These are phyloP conservation scores for Tachina fera DNA, from an alignment of 2,888 invertebrate species.

Conservation along the genomic window DNA sequence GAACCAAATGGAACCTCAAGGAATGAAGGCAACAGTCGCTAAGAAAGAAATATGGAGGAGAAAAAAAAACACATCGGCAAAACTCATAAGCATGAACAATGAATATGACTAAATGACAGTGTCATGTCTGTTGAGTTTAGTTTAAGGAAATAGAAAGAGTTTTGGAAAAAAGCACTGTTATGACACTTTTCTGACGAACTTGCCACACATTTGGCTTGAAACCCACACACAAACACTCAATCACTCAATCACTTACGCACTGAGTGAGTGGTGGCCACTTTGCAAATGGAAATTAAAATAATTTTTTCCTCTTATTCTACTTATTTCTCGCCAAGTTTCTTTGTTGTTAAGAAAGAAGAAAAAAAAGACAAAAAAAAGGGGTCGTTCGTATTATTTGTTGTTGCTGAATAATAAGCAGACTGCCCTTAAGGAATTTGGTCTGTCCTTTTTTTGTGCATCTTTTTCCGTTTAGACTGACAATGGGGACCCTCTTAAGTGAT, in stretches of 20 bases:
- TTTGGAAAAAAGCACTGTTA: constrained; percentile 12
- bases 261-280: constrained; percentile 25
- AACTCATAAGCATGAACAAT: constrained; percentile 62
- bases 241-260: background rate
- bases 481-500: background rate
- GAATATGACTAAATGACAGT: constrained; percentile 61
- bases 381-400: constrained; percentile 8
- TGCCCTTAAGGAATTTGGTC: constrained; percentile 45
- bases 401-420: constrained; percentile 31
- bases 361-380: constrained; percentile 8
- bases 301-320: background rate
- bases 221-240: background rate
- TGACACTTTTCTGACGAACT: constrained; percentile 21
- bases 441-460: background rate
- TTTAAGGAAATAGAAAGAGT: constrained; percentile 2
- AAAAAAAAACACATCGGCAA: constrained; percentile 54
- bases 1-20: constrained; percentile 7
- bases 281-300: constrained; percentile 1
- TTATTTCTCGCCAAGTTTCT: background rate
- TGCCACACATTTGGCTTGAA: constrained; percentile 25
- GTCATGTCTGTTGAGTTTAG: constrained; percentile 61
- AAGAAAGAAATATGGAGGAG: background rate
- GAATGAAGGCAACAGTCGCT: background rate
- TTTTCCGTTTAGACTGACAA: constrained; percentile 31
- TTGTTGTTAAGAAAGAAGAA: background rate